phyloP scores from a whole-genome alignment of 1,140 invertebrate genomes.

The Pygmarrhopalites habei region DNA sequence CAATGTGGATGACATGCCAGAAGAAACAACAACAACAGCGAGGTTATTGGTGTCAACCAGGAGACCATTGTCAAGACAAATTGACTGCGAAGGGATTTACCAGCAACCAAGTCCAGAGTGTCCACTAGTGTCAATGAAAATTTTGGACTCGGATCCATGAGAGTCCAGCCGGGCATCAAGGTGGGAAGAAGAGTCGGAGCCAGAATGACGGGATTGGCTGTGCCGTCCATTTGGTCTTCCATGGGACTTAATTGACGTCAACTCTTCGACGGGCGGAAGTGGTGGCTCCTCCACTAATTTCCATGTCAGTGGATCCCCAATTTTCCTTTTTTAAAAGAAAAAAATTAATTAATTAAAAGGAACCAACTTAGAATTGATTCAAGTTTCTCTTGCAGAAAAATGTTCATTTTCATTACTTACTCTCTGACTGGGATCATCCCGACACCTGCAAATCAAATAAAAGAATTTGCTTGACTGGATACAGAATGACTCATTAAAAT shows the following conservation, averaged over 20 bases:
- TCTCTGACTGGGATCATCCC: constrained; percentile 85
- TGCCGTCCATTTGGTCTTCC: background rate
- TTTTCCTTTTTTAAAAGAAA: constrained; percentile 47
- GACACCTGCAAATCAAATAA: constrained; percentile 58
- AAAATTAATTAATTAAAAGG: background rate
- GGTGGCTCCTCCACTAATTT: constrained; percentile 54
- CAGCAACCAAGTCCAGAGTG: constrained; percentile 45
- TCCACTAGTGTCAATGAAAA: constrained; percentile 44
- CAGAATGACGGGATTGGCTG: constrained; percentile 12
- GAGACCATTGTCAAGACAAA: too few species aligned
- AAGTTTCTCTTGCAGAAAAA: background rate
- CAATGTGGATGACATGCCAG: too few species aligned
- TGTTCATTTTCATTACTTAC: constrained; percentile 55
- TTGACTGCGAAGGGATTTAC: too few species aligned
- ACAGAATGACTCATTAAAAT: too few species aligned
- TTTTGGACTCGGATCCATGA: constrained; percentile 40
- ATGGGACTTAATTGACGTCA: constrained; percentile 2
- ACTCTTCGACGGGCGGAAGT: constrained; percentile 6
- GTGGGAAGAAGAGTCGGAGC: constrained; percentile 30
- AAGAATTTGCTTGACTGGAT: too few species aligned
- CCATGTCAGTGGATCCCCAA: constrained; percentile 66
- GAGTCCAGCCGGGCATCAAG: constrained; percentile 28
- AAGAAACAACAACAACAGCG: too few species aligned
- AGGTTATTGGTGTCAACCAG: too few species aligned
- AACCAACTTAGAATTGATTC: background rate